Base-by-base conservation (phyloP, 1,140 invertebrate species). In the Tyrophagus putrescentiae region DNA sequence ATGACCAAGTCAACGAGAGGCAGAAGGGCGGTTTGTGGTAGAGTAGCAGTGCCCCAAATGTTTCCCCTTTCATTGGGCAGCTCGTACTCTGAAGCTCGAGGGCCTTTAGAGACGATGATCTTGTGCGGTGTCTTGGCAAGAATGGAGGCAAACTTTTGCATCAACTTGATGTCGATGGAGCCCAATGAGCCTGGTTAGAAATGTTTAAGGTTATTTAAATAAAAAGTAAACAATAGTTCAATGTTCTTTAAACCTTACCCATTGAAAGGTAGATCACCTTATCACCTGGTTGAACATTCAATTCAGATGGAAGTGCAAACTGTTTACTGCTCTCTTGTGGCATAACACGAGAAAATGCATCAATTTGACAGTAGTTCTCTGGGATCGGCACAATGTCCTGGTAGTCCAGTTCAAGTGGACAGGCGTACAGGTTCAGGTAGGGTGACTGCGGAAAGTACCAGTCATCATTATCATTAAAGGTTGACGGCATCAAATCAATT, bases 381-480 rank as follows among this genome's bases (percentile, higher is more conserved):
- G 36, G 60, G 27, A 50, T 9, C 54, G 54, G 9, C 9, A 16
- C 7, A 7, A 61, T 11, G 11, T 59, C 9, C 13, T 59, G 57
- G 56, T 59, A 59, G 61, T 59, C 57, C 9, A 59, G 28, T 29
- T 60, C 56, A 48, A 48, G 11, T 11, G 57, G 57, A 60, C 13
- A 59, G n/a, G 16, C 23, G 61, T 59, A 59, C 9, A 59, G 11
- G 27, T 59, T 59, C 7, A 59, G 9, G 62, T n/a, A n/a, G n/a
- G n/a, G n/a, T n/a, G n/a, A n/a, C n/a, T 54, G 57, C 9, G 54
- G 54, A 18, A 54, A 57, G n/a, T n/a, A n/a, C n/a, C n/a, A n/a
- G n/a, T n/a, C n/a, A n/a, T n/a, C n/a, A n/a, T n/a, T n/a, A n/a
- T n/a, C n/a, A n/a, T n/a, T n/a, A 39, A 39, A 13, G 13, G 36